Conservation (phyloP, 2,113 vertebrate species). For the Marcusenius ussheri region DNA sequence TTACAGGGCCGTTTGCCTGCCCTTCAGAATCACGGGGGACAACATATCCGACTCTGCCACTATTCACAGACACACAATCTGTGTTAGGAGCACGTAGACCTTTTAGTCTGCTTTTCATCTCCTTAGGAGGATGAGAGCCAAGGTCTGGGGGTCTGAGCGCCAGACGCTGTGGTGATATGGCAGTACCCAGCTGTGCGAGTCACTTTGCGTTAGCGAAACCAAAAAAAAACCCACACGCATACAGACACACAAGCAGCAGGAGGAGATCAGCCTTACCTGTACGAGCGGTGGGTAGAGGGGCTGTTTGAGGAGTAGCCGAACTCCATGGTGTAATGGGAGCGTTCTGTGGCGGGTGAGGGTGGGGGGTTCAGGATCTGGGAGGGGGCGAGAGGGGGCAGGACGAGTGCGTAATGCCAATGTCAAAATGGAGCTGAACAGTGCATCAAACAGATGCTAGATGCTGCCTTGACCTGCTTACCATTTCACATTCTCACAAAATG, state of each 20-base stretch:
- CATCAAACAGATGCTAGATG: not conserved
- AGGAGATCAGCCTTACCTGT: slow-evolving; percentile 65
- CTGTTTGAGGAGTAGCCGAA: slow-evolving; percentile 96
- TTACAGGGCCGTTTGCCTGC: not conserved
- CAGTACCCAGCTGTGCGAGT: not conserved
- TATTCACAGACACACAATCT: not conserved
- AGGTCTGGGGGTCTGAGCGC: not conserved
- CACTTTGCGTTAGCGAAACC: not conserved
- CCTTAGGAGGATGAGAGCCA: slow-evolving; percentile 8
- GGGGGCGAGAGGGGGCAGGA: not conserved
- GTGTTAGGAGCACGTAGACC: not conserved
- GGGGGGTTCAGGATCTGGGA: slow-evolving; percentile 93
- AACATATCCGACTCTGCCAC: not conserved
- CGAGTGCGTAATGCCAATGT: not conserved
- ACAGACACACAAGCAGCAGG: not conserved
- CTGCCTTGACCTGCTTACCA: not conserved
- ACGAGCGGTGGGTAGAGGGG: slow-evolving; percentile 93
- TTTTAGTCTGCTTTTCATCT: slow-evolving; percentile 13
- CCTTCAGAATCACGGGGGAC: not conserved
- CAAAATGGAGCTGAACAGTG: not conserved
- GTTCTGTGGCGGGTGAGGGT: slow-evolving; percentile 90
- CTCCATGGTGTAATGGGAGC: slow-evolving; percentile 94
- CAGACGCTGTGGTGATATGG: slow-evolving; percentile 21
- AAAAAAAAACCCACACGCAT: not conserved
- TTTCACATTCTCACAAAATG: not conserved